These are phyloP conservation scores for Gibbula magus DNA, from an alignment of 2,888 invertebrate genomes.

Conservation along the genomic window DNA sequence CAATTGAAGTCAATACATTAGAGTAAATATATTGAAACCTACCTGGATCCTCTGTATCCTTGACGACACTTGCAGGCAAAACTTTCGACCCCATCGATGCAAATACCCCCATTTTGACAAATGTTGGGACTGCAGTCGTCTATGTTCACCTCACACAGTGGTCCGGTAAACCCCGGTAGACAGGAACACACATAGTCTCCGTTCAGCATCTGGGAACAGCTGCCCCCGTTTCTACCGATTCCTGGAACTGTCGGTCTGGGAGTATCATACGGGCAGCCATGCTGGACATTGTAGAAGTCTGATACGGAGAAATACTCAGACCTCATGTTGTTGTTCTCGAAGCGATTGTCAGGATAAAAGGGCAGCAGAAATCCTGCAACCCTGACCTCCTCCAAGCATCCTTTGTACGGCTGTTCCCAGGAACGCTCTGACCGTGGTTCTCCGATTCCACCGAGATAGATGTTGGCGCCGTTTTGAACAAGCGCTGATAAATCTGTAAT, in stretches of 20 bases:
- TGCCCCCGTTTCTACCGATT: slow-evolving; percentile 83
- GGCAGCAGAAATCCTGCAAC: slow-evolving; percentile 89
- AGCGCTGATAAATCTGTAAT: slow-evolving; percentile 23
- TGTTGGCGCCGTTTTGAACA: slow-evolving; percentile 28
- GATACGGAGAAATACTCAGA: slow-evolving; percentile 44
- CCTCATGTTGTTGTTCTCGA: slow-evolving; percentile 58
- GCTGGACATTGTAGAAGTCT: not conserved
- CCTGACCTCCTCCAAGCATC: slow-evolving; percentile 91
- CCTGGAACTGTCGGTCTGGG: slow-evolving; percentile 34
- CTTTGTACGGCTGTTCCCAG: slow-evolving; percentile 78
- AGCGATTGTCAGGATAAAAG: slow-evolving; percentile 82
- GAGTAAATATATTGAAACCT: slow-evolving; percentile 30
- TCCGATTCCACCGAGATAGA: slow-evolving; percentile 29
- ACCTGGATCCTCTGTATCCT: slow-evolving; percentile 64
- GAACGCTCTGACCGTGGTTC: not conserved
- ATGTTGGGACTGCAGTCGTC: slow-evolving; percentile 88
- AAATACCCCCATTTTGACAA: slow-evolving; percentile 57
- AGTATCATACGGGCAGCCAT: not conserved
- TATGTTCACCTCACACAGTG: slow-evolving; percentile 78
- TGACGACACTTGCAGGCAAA: slow-evolving; percentile 59
- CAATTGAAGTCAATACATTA: too few species aligned
- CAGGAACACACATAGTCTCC: slow-evolving; percentile 65
- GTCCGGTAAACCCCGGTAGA: slow-evolving; percentile 57
- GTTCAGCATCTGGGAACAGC: slow-evolving; percentile 68
- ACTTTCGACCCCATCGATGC: slow-evolving; percentile 54